A percentile compares a stretch with the other conserved stretches of the same genome.
phyloP scores from a whole-genome alignment of 2,797 vertebrate genomes.

The Prionace glauca region DNA sequence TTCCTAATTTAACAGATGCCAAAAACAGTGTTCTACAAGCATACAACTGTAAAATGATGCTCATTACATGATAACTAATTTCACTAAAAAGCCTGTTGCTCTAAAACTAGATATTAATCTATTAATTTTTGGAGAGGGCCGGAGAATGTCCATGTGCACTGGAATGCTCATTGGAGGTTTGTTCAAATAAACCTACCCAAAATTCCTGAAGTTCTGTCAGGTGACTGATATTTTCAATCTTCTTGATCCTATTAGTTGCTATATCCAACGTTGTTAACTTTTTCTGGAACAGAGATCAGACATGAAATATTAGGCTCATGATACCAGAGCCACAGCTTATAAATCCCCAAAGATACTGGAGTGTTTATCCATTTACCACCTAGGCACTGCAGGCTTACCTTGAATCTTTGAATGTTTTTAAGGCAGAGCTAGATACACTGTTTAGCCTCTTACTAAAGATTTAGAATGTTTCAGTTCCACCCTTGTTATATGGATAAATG shows the following conservation, averaged over 20 bases:
- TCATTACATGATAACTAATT: neutral
- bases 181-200: conserved; percentile 68
- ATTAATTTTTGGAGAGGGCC: no score
- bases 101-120: neutral
- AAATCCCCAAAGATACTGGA: neutral
- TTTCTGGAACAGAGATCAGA: conserved; percentile 66
- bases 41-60: neutral
- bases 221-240: conserved; percentile 93
- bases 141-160: neutral
- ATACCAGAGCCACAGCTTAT: neutral
- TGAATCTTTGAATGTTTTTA: no score
- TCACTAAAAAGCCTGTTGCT: neutral
- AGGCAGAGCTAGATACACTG: neutral
- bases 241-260: conserved; percentile 90
- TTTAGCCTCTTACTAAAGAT: neutral
- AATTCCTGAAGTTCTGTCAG: conserved; percentile 93
- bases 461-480: neutral
- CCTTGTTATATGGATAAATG: neutral
- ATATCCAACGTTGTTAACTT: conserved; percentile 95
- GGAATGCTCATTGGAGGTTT: neutral
- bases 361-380: neutral
- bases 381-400: neutral
- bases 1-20: neutral
- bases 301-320: neutral
- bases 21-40: neutral